Base-by-base conservation (phyloP, 2,888 invertebrate genomes). In the Hoplodrina ambigua region DNA sequence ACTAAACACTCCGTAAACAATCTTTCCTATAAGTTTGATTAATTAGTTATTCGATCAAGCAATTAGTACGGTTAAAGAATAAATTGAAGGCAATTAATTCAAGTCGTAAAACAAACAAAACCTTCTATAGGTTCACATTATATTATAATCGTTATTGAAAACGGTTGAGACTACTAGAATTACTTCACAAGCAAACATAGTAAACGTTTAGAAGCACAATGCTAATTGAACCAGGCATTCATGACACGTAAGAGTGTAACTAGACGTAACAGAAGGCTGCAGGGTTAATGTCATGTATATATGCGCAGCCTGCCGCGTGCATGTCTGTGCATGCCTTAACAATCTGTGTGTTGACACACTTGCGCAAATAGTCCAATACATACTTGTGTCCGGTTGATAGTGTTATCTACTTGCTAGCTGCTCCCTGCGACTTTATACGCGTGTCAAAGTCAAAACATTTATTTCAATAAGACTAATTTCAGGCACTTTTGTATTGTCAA, bases 251-350 rank as follows among this genome's bases (percentile, higher is more conserved):
- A 57, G 50, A 59, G 61, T 67, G 75, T 52, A 61, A 74, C 68
- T 44, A 54, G 52, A 49, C 17, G 53, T 75, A 61, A 50, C 69
- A 54, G 68, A 73, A 75, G 30, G 19, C 49, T 54, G 57, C 57
- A 76, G 62, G 69, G 61, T 69, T 78, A 78, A 78, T 78, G 62
- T 17, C 65, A 64, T 74, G 37, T 57, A 64, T 56, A 62, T 78
- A 73, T 78, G 78, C 78, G 60, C 41, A 54, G 17, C 61, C 17
- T n/a, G 44, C 41, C 46, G 52, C 53, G 52, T n/a, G 58, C 70
- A 75, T 75, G 74, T 59, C 69, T 63, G 50, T 74, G 78, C 69
- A 74, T 78, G 63, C 57, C 33, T 10, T 69, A n/a, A 53, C 74
- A 67, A 74, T 58, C 52, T 55, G 17, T 6, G 19, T 62, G 64